Conservation (phyloP, 1,140 invertebrate species). For the Hyles vespertilio region DNA sequence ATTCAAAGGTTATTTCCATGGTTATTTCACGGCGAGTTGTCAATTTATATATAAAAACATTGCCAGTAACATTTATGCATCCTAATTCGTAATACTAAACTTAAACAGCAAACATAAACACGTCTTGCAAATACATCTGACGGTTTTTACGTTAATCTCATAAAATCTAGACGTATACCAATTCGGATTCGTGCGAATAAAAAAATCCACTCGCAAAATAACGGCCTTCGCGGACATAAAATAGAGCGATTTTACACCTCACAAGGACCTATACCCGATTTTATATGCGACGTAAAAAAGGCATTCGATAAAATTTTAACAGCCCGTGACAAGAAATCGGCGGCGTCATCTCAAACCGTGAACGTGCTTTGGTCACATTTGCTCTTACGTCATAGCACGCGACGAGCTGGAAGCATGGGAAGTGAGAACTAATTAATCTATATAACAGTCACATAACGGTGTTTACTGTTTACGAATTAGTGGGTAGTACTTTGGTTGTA, state of each 20-base stretch:
- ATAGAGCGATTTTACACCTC: constrained; percentile 66
- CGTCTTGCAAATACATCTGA: constrained; percentile 22
- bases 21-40: too few species aligned
- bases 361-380: not conserved
- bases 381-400: not conserved
- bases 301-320: constrained; percentile 61
- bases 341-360: constrained; percentile 20
- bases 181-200: constrained; percentile 51
- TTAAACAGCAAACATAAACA: constrained; percentile 20
- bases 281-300: constrained; percentile 55
- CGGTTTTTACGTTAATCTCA: constrained; percentile 11
- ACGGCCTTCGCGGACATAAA: constrained; percentile 55
- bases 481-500: too few species aligned
- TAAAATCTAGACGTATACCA: constrained; percentile 22
- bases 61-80: too few species aligned
- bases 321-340: constrained; percentile 29
- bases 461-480: too few species aligned
- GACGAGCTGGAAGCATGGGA: not conserved
- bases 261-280: constrained; percentile 49
- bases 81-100: constrained; percentile 9
- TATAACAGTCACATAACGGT: too few species aligned
- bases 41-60: too few species aligned
- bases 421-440: too few species aligned
- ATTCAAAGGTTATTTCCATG: too few species aligned
- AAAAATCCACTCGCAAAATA: constrained; percentile 56